Evolutionary conservation across 2,113 vertebrate species (phyloP), one percentile per base, ranked within the genome.

Genomic region (Chrysochloris asiatica): DNA sequence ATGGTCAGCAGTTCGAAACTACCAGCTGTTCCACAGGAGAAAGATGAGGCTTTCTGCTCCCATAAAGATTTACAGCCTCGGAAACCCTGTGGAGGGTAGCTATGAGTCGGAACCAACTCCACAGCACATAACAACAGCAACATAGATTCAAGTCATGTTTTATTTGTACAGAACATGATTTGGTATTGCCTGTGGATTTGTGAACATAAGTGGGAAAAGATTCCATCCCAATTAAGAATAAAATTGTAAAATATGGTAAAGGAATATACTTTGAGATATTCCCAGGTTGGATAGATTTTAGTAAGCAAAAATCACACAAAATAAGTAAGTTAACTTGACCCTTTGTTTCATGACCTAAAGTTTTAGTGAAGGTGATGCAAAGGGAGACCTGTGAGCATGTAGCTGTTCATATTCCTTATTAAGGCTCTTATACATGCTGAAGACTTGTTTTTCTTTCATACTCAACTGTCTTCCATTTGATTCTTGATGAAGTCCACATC

Each of bases 291-390:
- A 73, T 43, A 41, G 33, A 89, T 88, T 92, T 93, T 93, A 88
- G 83, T 73, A 87, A 75, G n/a, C 75, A 56, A 93, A 88, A 95
- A 80, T 48, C 52, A 59, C 28, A 80, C 12, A 54, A 89, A 50
- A 45, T n/a, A 86, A 61, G 28, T 54, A 47, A 33, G 56, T 89
- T 50, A 63, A 50, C 54, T 90, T 50, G 89, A 22, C 26, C 47
- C 38, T 91, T 81, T 83, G 45, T 89, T 87, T 92, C 52, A 84
- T 79, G 75, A 83, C 52, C 75, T 88, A 61, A 11, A 89, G 38
- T 93, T 94, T 95, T 90, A 85, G 90, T 67, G 61, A 89, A 81
- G 82, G 48, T 45, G 43, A 43, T 84, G 28, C 77, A 45, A 91
- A 92, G 26, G 63, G 90, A 86, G 63, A 61, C 52, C 33, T 54